Conservation (phyloP, 2,113 vertebrate genomes). For the Hyaena hyaena region DNA sequence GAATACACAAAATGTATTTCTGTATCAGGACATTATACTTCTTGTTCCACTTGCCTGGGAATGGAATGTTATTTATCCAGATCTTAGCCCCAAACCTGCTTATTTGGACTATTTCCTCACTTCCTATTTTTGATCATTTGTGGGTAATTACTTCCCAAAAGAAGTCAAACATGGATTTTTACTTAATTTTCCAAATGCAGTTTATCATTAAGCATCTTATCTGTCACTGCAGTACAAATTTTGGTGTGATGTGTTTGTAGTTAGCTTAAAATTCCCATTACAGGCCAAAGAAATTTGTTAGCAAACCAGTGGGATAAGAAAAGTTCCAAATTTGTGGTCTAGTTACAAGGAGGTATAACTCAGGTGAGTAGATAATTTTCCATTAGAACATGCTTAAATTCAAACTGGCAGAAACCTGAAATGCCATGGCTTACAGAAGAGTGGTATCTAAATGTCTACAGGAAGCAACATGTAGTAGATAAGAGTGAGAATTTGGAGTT, state of each 20-base stretch:
- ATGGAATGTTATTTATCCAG: not conserved
- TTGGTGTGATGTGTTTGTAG: constrained; percentile 96
- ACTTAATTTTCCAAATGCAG: constrained; percentile 96
- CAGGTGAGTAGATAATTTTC: not conserved
- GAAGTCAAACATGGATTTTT: constrained; percentile 95
- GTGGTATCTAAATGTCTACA: not conserved
- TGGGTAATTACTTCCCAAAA: constrained; percentile 97
- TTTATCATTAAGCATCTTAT: constrained; percentile 96
- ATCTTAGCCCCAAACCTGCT: not conserved
- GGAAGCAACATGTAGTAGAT: not conserved
- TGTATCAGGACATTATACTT: not conserved
- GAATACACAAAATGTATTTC: not conserved
- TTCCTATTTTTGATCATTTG: constrained; percentile 85
- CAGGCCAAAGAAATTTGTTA: not conserved
- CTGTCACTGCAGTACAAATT: constrained; percentile 94
- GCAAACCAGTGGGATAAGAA: not conserved
- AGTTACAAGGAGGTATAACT: not conserved
- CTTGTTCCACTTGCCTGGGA: not conserved
- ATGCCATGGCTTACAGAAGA: not conserved
- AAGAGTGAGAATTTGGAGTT: not conserved
- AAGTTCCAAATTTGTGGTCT: not conserved
- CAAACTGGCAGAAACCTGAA: not conserved
- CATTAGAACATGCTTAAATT: not conserved
- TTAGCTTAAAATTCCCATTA: constrained; percentile 68
- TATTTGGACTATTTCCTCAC: not conserved